Evolutionary conservation across 2,797 vertebrate genomes (phyloP).

Genomic region (Helarctos malayanus): DNA sequence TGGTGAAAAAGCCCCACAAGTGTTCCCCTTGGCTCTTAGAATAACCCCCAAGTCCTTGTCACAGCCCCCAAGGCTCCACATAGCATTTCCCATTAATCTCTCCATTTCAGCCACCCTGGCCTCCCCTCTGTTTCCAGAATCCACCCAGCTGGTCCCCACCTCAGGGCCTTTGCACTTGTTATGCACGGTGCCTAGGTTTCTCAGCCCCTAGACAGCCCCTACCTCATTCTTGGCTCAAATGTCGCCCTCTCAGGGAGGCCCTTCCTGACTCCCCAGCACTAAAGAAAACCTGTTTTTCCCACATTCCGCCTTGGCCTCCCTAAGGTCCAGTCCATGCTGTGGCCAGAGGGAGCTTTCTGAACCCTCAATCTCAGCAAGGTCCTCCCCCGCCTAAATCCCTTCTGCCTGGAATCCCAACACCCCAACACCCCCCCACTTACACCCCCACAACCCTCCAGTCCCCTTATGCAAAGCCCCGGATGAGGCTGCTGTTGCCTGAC

Average conservation of each 20-base stretch:
- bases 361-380: background rate
- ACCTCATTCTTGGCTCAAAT: background rate
- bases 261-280: background rate
- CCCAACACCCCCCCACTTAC: background rate
- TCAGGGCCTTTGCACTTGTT: background rate
- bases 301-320: background rate
- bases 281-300: background rate
- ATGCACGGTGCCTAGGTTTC: background rate
- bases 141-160: background rate
- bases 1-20: background rate
- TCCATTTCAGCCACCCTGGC: fast-evolving
- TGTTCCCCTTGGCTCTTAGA: background rate
- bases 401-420: background rate
- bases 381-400: background rate
- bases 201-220: background rate
- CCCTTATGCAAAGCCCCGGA: background rate
- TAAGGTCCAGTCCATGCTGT: background rate
- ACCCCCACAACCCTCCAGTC: fast-evolving
- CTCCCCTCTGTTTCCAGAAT: background rate
- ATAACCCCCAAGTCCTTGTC: too few species aligned
- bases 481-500: fast-evolving
- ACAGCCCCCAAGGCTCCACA: background rate
- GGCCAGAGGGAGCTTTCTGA: background rate
- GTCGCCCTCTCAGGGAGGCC: background rate
- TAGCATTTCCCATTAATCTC: fast-evolving